Percentiles rank a stretch among this genome's conserved stretches.
Conservation (phyloP, 2,888 invertebrate genomes). For the Ophion obscuratus region DNA sequence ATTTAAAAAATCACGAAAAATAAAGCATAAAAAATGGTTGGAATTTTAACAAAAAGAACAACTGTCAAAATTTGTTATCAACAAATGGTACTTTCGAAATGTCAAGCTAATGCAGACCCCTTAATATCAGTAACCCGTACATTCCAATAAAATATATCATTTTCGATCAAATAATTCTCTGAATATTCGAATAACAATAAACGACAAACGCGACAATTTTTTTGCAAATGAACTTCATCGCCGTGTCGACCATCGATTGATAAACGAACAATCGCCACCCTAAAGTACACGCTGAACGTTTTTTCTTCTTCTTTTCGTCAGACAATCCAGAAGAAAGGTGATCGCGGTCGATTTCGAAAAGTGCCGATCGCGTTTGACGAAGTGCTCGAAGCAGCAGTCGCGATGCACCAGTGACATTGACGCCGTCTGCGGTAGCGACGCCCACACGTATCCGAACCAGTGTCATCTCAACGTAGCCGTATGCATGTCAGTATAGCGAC, state of each 20-base stretch:
- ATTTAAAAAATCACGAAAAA: too few relatives aligned
- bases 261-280: not conserved
- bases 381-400: conserved; percentile 90
- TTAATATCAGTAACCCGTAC: not conserved
- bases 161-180: not conserved
- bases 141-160: not conserved
- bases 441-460: conserved; percentile 92
- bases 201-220: not conserved
- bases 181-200: not conserved
- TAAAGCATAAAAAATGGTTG: too few relatives aligned
- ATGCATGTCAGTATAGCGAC: conserved; percentile 89
- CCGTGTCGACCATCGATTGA: not conserved
- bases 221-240: not conserved
- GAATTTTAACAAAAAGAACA: too few relatives aligned
- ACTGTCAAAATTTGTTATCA: too few relatives aligned
- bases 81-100: not conserved
- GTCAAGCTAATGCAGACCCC: not conserved
- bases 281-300: conserved; percentile 1
- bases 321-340: conserved; percentile 86
- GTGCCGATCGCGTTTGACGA: conserved; percentile 89
- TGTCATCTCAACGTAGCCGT: conserved; percentile 93
- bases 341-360: conserved; percentile 92
- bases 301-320: conserved; percentile 54
- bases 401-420: conserved; percentile 88
- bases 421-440: conserved; percentile 96